A percentile compares a stretch with the other conserved stretches of the same genome.
These are phyloP conservation scores for Cydia pomonella DNA, from an alignment of 1,140 invertebrate species.

Conservation along the genomic window DNA sequence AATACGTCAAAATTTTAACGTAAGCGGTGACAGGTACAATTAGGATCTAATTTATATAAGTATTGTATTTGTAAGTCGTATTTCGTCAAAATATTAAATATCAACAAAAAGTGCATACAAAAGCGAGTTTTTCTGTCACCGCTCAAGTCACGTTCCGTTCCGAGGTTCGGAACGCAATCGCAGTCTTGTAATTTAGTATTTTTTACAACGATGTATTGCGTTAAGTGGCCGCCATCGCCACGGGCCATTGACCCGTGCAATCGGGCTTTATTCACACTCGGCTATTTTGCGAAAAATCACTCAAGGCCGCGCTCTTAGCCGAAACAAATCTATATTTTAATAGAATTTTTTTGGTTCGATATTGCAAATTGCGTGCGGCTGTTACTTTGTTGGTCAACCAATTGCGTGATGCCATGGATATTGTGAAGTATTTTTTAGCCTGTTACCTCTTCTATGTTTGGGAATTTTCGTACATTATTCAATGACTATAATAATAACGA, in stretches of 20 bases:
- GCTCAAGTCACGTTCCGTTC: slow-evolving; percentile 33
- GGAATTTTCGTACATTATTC: not conserved
- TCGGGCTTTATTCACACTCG: slow-evolving; percentile 48
- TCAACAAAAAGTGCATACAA: slow-evolving; percentile 33
- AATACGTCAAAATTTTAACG: not conserved
- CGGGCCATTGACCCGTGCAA: slow-evolving; percentile 60
- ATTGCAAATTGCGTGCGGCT: slow-evolving; percentile 65
- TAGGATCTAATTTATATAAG: not conserved
- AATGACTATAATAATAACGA: too few species aligned
- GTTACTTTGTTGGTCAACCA: slow-evolving; percentile 49
- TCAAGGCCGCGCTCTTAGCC: slow-evolving; percentile 65
- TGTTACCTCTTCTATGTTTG: not conserved
- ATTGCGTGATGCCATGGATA: slow-evolving; percentile 58
- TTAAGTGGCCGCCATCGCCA: slow-evolving; percentile 45
- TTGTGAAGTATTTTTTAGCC: slow-evolving; percentile 15
- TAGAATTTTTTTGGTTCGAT: slow-evolving; percentile 51
- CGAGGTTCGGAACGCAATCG: slow-evolving; percentile 56
- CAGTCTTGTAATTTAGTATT: slow-evolving; percentile 42
- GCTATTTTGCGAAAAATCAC: slow-evolving; percentile 65
- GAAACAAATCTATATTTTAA: slow-evolving; percentile 74
- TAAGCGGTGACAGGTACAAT: not conserved
- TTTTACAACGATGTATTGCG: slow-evolving; percentile 50
- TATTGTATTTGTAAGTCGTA: not conserved
- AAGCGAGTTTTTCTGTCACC: slow-evolving; percentile 29
- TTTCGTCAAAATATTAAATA: slow-evolving; percentile 32